Conservation (phyloP, 2,797 vertebrate species). For the Neolamprologus multifasciatus region DNA sequence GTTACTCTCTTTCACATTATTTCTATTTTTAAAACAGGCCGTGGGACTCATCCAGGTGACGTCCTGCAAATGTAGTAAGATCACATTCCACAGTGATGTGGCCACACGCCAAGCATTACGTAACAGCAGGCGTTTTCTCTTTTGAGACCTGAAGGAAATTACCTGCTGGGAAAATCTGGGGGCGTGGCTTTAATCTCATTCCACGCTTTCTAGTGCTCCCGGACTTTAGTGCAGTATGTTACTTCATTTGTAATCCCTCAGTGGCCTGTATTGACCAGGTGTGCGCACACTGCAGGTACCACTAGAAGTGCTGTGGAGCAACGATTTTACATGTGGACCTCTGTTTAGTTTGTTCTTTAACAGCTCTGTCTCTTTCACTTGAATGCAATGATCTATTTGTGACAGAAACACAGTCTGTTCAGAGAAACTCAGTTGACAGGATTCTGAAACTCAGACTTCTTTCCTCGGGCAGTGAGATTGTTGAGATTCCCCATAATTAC, state of each 20-base stretch:
- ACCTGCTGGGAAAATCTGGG: background rate
- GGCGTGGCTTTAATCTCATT: background rate
- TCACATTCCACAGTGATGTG: background rate
- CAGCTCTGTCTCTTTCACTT: background rate
- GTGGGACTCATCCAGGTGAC: background rate
- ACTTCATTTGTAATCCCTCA: accelerated
- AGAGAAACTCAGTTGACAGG: background rate
- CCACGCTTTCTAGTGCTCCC: background rate
- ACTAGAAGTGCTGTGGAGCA: background rate
- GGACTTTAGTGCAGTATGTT: background rate
- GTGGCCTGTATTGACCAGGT: background rate
- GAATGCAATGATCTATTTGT: accelerated
- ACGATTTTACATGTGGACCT: background rate
- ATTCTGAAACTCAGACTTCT: background rate
- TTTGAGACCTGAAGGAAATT: background rate
- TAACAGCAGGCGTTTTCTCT: background rate
- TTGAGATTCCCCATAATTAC: background rate
- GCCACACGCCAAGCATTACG: background rate
- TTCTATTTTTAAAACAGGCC: background rate
- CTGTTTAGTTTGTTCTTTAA: background rate
- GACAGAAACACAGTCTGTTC: background rate
- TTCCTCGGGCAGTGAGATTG: background rate
- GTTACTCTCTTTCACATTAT: accelerated
- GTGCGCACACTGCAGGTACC: accelerated
- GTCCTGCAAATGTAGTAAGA: background rate